Evolutionary conservation across 2,113 vertebrate genomes (phyloP), one percentile per base, ranked within the genome.

Genomic region (Spilogale gracilis): DNA sequence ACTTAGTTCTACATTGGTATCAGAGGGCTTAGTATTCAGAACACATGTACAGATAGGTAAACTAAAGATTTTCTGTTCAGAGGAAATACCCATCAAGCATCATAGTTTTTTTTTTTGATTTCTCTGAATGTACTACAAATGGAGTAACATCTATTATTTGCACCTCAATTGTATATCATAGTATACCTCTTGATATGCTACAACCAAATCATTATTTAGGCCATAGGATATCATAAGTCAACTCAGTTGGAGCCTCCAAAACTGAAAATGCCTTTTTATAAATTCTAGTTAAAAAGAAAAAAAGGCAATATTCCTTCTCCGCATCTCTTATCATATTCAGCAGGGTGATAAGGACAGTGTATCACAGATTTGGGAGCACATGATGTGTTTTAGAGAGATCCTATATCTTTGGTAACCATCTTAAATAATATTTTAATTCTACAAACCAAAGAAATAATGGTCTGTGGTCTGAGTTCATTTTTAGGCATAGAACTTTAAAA

Each of bases 101-200:
- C 45, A 85, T 5, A 54, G 12, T 89, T 79, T 89, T 38, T 89
- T 38, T 38, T 38, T 92, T 96, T 93, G 30, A 94, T 93, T 85
- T 71, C 16, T 96, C 85, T 38, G 13, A 89, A 54, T 60, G 2
- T 56, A 69, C 74, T 96, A 74, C 10, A 90, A 90, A 45, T 65
- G 45, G 5, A 90, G 84, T 90, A 52, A 23, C 25, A 89, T 63
- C n/a, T 80, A 88, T 94, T 94, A 83, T 87, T 96, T 88, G 56
- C 38, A 9, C 88, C 60, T 88, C 76, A 88, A 45, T 80, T 79
- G 10, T 17, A 50, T 90, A 69, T 76, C 63, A 61, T 21, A 43
- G 21, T 61, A 81, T 80, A 52, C 17, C 52, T 25, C 18, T 82
- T 92, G 58, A 5, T 20, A 86, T 85, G 7, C 5, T 86, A 81